Percentiles rank a stretch among this genome's conserved stretches.
Conservation (phyloP, 1,140 invertebrate genomes). For the Ceratina japonica region DNA sequence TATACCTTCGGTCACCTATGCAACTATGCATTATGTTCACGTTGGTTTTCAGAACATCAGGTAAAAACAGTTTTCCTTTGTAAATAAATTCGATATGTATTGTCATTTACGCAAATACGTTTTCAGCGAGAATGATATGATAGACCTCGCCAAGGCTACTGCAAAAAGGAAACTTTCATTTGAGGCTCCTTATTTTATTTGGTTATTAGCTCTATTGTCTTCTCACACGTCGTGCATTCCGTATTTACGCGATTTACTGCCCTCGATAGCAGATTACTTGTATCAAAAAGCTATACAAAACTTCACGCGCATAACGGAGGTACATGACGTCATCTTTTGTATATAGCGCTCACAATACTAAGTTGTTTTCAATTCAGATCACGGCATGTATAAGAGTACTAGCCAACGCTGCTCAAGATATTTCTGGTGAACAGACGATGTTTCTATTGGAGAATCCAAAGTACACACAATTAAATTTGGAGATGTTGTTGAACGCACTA, state of each 20-base stretch:
- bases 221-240: constrained; percentile 59
- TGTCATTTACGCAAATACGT: constrained; percentile 19
- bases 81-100: not conserved
- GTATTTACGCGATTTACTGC: constrained; percentile 45
- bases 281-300: constrained; percentile 13
- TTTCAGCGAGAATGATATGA: constrained; percentile 65
- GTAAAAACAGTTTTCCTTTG: constrained; percentile 54
- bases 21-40: constrained; percentile 66
- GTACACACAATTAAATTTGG: constrained; percentile 52
- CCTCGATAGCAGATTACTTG: constrained; percentile 47
- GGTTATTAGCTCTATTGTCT: constrained; percentile 72
- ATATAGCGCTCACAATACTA: constrained; percentile 17
- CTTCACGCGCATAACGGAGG: constrained; percentile 11
- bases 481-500: constrained; percentile 60
- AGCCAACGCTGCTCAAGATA: constrained; percentile 65
- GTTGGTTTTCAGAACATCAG: constrained; percentile 58
- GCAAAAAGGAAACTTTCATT: constrained; percentile 41
- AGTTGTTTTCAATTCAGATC: constrained; percentile 56
- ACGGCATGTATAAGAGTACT: constrained; percentile 70
- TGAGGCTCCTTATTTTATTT: constrained; percentile 61
- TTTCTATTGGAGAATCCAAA: constrained; percentile 67
- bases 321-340: not conserved
- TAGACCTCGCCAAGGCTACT: constrained; percentile 55
- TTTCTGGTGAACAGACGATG: constrained; percentile 58
- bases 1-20: constrained; percentile 67